A percentile compares a stretch with the other conserved stretches of the same genome.
These are phyloP conservation scores for Percina caprodes DNA, from an alignment of 2,113 vertebrate species.

Conservation along the genomic window DNA sequence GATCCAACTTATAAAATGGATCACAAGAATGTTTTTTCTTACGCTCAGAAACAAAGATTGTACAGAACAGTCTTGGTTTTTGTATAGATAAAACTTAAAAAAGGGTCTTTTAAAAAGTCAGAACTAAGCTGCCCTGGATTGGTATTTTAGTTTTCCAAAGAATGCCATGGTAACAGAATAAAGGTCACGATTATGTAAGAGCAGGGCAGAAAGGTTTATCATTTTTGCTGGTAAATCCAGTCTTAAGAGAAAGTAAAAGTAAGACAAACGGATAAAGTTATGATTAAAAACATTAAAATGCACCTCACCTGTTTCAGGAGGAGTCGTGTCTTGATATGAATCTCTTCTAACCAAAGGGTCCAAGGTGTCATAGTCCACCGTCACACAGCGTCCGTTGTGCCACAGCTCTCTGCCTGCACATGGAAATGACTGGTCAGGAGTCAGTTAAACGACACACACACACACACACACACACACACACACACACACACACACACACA, in stretches of 20 bases:
- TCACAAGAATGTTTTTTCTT: no score
- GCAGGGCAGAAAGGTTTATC: not conserved
- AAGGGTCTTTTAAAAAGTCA: conserved; percentile 18
- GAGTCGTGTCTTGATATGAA: conserved; percentile 85
- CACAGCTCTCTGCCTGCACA: conserved; percentile 84
- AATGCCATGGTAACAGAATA: conserved; percentile 4
- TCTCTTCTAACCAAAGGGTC: conserved; percentile 91
- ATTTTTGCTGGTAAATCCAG: conserved; percentile 11
- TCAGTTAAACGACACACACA: conserved; percentile 42
- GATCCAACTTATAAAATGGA: no score
- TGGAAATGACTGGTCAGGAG: conserved; percentile 51
- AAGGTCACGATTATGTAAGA: conserved; percentile 4
- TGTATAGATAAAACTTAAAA: not conserved
- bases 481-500: conserved; percentile 1
- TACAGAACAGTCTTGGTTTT: not conserved
- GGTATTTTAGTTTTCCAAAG: not conserved
- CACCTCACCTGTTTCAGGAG: conserved; percentile 82
- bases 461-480: not conserved
- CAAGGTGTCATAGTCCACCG: conserved; percentile 88
- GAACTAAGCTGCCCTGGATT: not conserved
- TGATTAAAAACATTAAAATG: not conserved
- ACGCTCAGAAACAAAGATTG: no score
- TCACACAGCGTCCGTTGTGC: conserved; percentile 82
- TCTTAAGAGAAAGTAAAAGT: conserved; percentile 36
- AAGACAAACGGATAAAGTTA: not conserved